phyloP scores from a whole-genome alignment of 2,888 invertebrate genomes.

The Amphimallon solstitiale region DNA sequence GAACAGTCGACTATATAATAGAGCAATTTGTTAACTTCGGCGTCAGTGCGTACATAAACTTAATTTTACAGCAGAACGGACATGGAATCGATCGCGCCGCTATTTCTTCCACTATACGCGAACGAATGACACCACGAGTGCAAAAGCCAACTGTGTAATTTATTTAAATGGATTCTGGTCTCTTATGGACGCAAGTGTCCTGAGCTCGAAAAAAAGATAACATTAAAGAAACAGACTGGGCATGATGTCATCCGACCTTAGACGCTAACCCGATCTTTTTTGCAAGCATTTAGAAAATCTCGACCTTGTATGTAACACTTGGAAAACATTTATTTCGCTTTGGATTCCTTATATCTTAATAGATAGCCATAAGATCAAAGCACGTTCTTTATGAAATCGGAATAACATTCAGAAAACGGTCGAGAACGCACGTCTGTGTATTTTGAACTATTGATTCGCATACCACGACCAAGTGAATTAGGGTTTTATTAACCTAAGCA shows the following conservation, averaged over 20 bases:
- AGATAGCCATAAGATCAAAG: not conserved
- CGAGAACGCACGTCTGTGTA: no score
- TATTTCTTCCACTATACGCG: constrained; percentile 2
- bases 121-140: not conserved
- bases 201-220: constrained; percentile 10
- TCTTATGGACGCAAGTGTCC: constrained; percentile 27
- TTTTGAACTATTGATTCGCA: no score
- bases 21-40: constrained; percentile 26
- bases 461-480: no score
- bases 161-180: constrained; percentile 31
- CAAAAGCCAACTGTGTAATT: constrained; percentile 29
- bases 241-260: constrained; percentile 29
- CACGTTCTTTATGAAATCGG: no score
- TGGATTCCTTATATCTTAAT: constrained; percentile 22
- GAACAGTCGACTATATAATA: constrained; percentile 3
- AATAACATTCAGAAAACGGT: not conserved
- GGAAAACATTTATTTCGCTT: constrained; percentile 10
- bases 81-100: constrained; percentile 14
- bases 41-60: constrained; percentile 23
- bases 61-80: constrained; percentile 25
- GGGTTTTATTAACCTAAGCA: no score
- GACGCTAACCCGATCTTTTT: constrained; percentile 24
- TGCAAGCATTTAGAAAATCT: constrained; percentile 29
- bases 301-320: constrained; percentile 18
- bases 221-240: constrained; percentile 32